A percentile compares a stretch with the other conserved stretches of the same genome.
These are phyloP conservation scores for Aphis craccivora DNA, from an alignment of 1,140 invertebrate genomes.

Conservation along the genomic window DNA sequence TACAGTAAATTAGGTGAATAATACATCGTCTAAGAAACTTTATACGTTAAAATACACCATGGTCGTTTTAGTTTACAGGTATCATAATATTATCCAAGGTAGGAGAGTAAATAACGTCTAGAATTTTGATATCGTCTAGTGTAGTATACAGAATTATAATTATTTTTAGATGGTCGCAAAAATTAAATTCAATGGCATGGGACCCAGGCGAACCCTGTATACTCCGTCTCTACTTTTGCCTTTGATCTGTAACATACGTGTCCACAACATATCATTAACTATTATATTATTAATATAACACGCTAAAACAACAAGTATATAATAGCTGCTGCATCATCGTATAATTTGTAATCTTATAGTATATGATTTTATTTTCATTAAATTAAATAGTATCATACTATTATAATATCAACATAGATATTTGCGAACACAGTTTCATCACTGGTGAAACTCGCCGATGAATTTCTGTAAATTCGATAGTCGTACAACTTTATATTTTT, in stretches of 20 bases:
- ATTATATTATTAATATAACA: background rate
- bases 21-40: background rate
- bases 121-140: background rate
- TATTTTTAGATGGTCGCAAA: background rate
- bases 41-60: background rate
- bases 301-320: background rate
- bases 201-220: background rate
- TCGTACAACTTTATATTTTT: background rate
- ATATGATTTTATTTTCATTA: background rate
- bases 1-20: background rate
- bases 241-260: conserved; percentile 3
- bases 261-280: background rate
- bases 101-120: background rate
- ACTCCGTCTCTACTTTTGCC: background rate
- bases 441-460: background rate
- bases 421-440: background rate
- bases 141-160: background rate
- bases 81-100: background rate
- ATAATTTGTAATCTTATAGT: background rate
- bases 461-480: rapidly evolving
- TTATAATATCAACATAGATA: background rate
- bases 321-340: background rate
- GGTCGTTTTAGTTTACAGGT: background rate
- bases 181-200: background rate
- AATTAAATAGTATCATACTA: background rate